Percentiles rank a stretch among this genome's conserved stretches.
Evolutionary conservation across 2,888 invertebrate species (phyloP).

Genomic region (Trichogramma evanescens): DNA sequence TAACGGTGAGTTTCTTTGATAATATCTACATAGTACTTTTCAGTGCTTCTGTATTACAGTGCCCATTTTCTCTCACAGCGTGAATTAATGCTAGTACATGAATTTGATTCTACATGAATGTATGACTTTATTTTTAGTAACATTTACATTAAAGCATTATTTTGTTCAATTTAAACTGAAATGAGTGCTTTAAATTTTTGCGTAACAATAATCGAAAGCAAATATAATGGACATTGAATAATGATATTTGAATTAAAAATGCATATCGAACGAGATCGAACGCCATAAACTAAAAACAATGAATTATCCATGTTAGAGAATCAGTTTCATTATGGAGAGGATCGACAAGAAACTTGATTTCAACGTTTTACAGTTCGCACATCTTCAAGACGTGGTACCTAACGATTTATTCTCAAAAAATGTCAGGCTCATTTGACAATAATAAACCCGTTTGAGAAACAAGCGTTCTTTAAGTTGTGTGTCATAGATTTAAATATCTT

Average conservation of each 20-base stretch:
- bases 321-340: slow-evolving; percentile 4
- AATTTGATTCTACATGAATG: no score
- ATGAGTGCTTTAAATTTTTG: no score
- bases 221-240: no score
- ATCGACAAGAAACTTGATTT: slow-evolving; percentile 14
- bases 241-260: not conserved
- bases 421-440: slow-evolving; percentile 34
- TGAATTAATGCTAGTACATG: no score
- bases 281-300: not conserved
- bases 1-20: no score
- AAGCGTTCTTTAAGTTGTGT: slow-evolving; percentile 19
- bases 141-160: no score
- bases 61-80: no score
- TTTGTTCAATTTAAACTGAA: no score
- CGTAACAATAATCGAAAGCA: no score
- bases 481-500: slow-evolving; percentile 26
- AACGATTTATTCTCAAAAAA: slow-evolving; percentile 42
- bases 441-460: slow-evolving; percentile 33
- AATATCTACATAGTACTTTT: no score
- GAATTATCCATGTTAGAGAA: not conserved
- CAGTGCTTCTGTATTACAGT: no score
- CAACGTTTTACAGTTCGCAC: slow-evolving; percentile 20
- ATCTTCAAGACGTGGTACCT: slow-evolving; percentile 18
- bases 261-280: slow-evolving; percentile 2
- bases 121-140: no score